phyloP scores from a whole-genome alignment of 2,888 invertebrate species.

The Agonum fuliginosum region DNA sequence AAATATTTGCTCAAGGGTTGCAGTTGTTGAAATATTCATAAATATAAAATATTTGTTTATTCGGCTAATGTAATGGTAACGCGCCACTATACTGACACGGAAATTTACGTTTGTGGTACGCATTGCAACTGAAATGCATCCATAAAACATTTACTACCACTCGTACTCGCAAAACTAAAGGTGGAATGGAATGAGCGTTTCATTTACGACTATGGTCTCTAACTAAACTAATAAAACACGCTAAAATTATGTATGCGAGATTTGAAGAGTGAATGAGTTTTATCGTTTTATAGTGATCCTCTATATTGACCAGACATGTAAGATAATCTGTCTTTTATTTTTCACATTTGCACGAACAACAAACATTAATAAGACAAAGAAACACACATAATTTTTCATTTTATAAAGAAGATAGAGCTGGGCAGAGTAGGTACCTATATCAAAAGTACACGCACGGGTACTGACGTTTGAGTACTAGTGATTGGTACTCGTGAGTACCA shows the following conservation, averaged over 20 bases:
- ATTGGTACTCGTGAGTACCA: too few relatives aligned
- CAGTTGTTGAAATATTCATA: constrained; percentile 37
- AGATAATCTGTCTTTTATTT: too few relatives aligned
- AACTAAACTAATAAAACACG: constrained; percentile 24
- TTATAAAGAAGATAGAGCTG: too few relatives aligned
- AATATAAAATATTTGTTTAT: constrained; percentile 41
- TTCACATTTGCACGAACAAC: too few relatives aligned
- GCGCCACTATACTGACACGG: neutral
- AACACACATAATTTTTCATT: too few relatives aligned
- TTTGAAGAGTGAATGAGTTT: neutral
- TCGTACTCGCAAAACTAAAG: constrained; percentile 7
- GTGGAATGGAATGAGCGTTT: neutral
- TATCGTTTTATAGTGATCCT: constrained; percentile 17
- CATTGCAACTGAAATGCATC: constrained; percentile 35
- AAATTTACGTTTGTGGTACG: constrained; percentile 20
- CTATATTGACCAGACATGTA: too few relatives aligned
- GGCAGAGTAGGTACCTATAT: too few relatives aligned
- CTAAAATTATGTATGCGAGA: neutral
- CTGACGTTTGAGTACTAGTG: too few relatives aligned
- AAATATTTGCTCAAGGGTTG: constrained; percentile 11
- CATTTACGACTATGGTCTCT: constrained; percentile 10
- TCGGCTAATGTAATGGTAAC: constrained; percentile 5
- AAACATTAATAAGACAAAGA: too few relatives aligned
- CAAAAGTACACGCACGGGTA: too few relatives aligned
- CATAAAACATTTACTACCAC: constrained; percentile 22